Evolutionary conservation across 2,888 invertebrate genomes (phyloP).

Genomic region (Slavum lentiscoides): DNA sequence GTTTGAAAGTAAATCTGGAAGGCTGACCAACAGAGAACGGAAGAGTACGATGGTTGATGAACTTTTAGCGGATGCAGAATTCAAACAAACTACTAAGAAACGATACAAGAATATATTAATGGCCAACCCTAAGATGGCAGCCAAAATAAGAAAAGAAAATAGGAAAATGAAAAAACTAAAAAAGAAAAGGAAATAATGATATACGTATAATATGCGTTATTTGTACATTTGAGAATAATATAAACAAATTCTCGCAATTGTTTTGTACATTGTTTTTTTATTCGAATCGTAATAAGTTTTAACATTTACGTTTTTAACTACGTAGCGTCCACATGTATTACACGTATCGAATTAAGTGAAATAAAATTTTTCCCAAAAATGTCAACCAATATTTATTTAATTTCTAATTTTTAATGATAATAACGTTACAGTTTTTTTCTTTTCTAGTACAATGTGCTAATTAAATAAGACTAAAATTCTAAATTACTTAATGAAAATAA

Average conservation of each 20-base stretch:
- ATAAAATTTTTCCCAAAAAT: too few relatives aligned
- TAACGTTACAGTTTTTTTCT: too few relatives aligned
- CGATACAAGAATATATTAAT: slow-evolving; percentile 78
- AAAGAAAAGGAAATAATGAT: slow-evolving; percentile 57
- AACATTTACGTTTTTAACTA: background rate
- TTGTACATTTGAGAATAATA: slow-evolving; percentile 16
- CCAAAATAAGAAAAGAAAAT: slow-evolving; percentile 69
- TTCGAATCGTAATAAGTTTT: background rate
- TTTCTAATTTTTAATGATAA: too few relatives aligned
- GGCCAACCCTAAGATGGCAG: slow-evolving; percentile 70
- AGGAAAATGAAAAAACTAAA: slow-evolving; percentile 75
- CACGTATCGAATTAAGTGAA: too few relatives aligned
- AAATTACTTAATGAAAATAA: too few relatives aligned
- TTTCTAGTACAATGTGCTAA: too few relatives aligned
- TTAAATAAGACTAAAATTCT: too few relatives aligned
- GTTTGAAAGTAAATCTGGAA: slow-evolving; percentile 81
- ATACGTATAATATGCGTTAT: background rate
- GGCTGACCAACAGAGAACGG: slow-evolving; percentile 82
- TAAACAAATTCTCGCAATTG: background rate
- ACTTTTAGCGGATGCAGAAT: slow-evolving; percentile 83
- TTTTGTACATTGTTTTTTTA: background rate
- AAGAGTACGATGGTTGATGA: slow-evolving; percentile 93
- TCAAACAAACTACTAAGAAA: slow-evolving; percentile 77
- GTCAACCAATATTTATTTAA: too few relatives aligned
- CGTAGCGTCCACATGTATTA: too few relatives aligned